Evolutionary conservation across 2,113 vertebrate species (phyloP).

Genomic region (Cygnus buccinator): DNA sequence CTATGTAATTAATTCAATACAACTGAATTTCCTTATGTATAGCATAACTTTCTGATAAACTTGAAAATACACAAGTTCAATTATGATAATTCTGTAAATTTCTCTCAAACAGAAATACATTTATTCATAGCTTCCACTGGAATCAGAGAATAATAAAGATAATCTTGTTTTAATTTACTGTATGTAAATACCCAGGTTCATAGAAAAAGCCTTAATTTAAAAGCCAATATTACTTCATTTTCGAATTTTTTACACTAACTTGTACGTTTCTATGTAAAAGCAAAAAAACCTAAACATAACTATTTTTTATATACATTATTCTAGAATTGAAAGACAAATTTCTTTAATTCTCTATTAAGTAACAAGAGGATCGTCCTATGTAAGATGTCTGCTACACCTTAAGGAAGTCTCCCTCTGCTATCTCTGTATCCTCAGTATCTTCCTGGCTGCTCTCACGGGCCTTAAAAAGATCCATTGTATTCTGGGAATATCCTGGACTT

Average conservation of each 20-base stretch:
- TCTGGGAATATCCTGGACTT: constrained; percentile 77
- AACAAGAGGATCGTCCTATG: constrained; percentile 36
- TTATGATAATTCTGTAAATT: not conserved
- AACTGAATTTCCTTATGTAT: not conserved
- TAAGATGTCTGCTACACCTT: constrained; percentile 64
- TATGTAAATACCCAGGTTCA: not conserved
- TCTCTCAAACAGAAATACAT: not conserved
- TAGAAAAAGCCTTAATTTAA: not conserved
- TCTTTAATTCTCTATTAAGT: not conserved
- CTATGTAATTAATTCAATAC: not conserved
- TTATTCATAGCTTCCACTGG: not conserved
- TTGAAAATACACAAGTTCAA: not conserved
- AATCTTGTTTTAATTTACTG: not conserved
- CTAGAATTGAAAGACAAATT: not conserved
- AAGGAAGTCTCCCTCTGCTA: constrained; percentile 72
- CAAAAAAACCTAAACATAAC: not conserved
- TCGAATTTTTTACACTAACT: not conserved
- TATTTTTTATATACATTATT: not conserved
- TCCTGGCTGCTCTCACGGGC: constrained; percentile 77
- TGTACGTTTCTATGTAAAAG: not conserved
- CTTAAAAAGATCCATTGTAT: constrained; percentile 72
- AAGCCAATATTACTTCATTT: not conserved
- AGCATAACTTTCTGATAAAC: not conserved
- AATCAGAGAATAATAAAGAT: not conserved
- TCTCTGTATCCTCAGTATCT: constrained; percentile 73